Evolutionary conservation across 2,113 vertebrate species (phyloP), one percentile per base, ranked within the genome.

Genomic region (Antidorcas marsupialis): DNA sequence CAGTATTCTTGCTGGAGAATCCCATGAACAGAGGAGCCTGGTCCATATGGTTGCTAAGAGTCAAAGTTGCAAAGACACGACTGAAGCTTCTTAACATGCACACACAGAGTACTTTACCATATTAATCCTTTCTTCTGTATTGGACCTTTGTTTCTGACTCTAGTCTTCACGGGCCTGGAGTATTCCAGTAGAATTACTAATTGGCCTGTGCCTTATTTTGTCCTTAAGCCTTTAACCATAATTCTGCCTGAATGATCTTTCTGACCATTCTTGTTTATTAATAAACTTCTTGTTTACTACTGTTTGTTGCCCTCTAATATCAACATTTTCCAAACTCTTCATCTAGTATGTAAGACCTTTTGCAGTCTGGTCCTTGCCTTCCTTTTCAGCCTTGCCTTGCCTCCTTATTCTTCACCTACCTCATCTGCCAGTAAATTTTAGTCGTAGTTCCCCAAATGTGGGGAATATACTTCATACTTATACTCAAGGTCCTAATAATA

Each of bases 161-260:
- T 82, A 50, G 55, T 95, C 76, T 64, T 92, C n/a, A 81, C 43
- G 93, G 50, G 55, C 36, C 10, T 94, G 17, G 13, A 87, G 88
- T 93, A 79, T 85, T 88, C 25, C 4, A 59, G 14, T 87, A 71
- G 21, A n/a, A 85, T 95, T 97, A 88, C 43, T 86, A 88, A 64
- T 50, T 84, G 10, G 8, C 79, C 36, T 90, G 82, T 94, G 62
- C 27, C 50, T 97, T 96, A 88, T 64, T 96, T 97, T 97, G 16
- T 47, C 87, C n/a, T 95, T 67, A 95, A 91, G 83, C 30, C 53
- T 79, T 95, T 91, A 21, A 84, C 6, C 36, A 17, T 76, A 88
- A 74, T 89, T 76, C 23, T 87, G 30, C 36, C 71, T 91, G n/a
- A 91, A 55, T 91, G 43, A 55, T 52, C 45, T 64, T 95, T 81